Conservation (phyloP, 2,888 invertebrate species). For the Epistrophe grossulariae region DNA sequence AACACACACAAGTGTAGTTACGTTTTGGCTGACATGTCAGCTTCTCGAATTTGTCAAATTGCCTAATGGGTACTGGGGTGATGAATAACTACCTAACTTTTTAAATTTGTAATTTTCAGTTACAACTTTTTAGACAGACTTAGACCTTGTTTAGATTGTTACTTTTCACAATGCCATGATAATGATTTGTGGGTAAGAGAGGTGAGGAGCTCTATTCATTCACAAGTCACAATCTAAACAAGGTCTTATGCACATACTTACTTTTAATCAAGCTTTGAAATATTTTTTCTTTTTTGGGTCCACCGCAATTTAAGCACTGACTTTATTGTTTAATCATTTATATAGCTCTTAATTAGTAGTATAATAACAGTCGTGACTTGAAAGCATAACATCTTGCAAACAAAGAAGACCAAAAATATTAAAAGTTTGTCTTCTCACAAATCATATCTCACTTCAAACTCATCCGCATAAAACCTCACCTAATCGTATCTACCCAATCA, state of each 20-base stretch:
- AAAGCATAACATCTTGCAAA: neutral
- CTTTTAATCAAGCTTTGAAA: too few species aligned
- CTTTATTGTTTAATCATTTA: too few species aligned
- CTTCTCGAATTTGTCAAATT: neutral
- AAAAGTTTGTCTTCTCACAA: neutral
- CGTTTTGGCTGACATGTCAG: neutral
- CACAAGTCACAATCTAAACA: too few species aligned
- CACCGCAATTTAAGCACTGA: too few species aligned
- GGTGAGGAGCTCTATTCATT: too few species aligned
- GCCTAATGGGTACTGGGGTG: neutral
- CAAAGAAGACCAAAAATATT: neutral
- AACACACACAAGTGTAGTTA: neutral
- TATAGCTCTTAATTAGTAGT: too few species aligned
- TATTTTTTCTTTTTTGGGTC: too few species aligned
- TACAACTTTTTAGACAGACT: too few species aligned
- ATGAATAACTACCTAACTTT: neutral
- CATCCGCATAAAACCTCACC: neutral
- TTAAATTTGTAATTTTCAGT: neutral
- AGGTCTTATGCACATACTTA: too few species aligned
- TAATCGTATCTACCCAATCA: constrained; percentile 29
- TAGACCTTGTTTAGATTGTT: too few species aligned
- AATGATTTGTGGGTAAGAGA: too few species aligned
- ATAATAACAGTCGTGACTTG: neutral
- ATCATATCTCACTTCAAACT: neutral
- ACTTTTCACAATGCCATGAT: too few species aligned